Evolutionary conservation across 2,797 vertebrate genomes (phyloP).

Genomic region (Acipenser transmontanus): DNA sequence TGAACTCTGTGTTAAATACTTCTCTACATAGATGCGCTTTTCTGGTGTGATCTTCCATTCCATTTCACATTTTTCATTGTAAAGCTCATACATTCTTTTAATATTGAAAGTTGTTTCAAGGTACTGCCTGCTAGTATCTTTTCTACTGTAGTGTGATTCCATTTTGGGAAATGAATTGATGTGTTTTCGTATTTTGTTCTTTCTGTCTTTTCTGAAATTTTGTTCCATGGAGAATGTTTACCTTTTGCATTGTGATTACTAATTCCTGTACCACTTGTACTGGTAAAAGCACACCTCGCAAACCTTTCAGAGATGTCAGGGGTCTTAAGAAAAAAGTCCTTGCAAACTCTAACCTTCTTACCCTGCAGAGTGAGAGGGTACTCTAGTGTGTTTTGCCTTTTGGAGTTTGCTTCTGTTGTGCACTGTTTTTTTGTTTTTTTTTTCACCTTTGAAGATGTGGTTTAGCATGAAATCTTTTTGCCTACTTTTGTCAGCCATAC

Average conservation of each 20-base stretch:
- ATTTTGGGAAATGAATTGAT: slow-evolving; percentile 13
- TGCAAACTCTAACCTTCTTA: no score
- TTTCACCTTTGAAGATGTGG: no score
- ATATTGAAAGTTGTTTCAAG: slow-evolving; percentile 9
- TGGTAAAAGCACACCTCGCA: neutral
- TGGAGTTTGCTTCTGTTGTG: no score
- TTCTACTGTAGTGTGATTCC: slow-evolving; percentile 15
- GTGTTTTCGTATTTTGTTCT: slow-evolving; percentile 12
- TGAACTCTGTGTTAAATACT: no score
- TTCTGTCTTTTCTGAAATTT: neutral
- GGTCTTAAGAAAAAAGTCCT: neutral
- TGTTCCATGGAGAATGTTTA: neutral
- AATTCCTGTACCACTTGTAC: neutral
- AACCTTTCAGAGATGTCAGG: neutral
- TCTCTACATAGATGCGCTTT: no score
- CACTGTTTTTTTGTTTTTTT: no score
- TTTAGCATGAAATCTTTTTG: no score
- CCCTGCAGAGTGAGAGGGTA: no score
- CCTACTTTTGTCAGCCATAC: no score
- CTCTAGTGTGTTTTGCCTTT: no score
- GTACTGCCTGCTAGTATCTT: slow-evolving; percentile 14
- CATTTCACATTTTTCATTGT: no score
- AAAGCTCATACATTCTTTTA: slow-evolving; percentile 13
- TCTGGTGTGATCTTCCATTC: neutral
- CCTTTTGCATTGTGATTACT: neutral